These are phyloP conservation scores for Elegia similella DNA, from an alignment of 2,888 invertebrate species.

Conservation along the genomic window DNA sequence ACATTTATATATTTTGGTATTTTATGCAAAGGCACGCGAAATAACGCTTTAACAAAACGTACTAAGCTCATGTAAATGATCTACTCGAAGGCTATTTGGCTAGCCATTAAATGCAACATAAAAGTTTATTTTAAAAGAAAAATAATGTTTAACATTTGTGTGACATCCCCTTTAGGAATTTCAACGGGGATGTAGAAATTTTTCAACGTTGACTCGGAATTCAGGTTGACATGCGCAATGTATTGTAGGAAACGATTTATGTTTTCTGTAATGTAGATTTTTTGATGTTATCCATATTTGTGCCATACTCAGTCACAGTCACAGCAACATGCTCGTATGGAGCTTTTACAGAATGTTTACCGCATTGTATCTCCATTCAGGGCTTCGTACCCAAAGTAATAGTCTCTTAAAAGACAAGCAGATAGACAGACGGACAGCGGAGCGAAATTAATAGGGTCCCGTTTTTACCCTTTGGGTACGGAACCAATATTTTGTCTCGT, in stretches of 20 bases:
- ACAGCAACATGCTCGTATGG: too few species aligned
- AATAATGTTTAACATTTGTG: constrained; percentile 24
- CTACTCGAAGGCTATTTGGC: constrained; percentile 50
- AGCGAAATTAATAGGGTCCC: too few species aligned
- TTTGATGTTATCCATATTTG: constrained; percentile 8
- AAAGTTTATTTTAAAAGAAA: constrained; percentile 33
- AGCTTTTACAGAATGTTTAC: too few species aligned
- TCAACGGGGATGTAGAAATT: constrained; percentile 23
- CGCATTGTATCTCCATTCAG: too few species aligned
- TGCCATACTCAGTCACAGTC: too few species aligned
- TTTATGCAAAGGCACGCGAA: too few species aligned
- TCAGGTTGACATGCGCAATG: constrained; percentile 4
- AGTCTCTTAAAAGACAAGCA: too few species aligned
- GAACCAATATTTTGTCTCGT: too few species aligned
- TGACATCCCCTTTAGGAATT: constrained; percentile 23
- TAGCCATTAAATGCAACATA: constrained; percentile 51
- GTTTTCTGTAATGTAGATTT: background rate
- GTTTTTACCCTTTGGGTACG: too few species aligned
- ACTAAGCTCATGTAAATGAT: background rate
- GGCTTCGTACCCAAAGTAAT: too few species aligned
- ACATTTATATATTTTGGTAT: too few species aligned
- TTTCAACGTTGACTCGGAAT: constrained; percentile 23
- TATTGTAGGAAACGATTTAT: constrained; percentile 6
- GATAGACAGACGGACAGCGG: too few species aligned
- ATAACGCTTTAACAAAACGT: background rate